Evolutionary conservation across 2,888 invertebrate species (phyloP).

Genomic region (Meiosimyza platycephala): DNA sequence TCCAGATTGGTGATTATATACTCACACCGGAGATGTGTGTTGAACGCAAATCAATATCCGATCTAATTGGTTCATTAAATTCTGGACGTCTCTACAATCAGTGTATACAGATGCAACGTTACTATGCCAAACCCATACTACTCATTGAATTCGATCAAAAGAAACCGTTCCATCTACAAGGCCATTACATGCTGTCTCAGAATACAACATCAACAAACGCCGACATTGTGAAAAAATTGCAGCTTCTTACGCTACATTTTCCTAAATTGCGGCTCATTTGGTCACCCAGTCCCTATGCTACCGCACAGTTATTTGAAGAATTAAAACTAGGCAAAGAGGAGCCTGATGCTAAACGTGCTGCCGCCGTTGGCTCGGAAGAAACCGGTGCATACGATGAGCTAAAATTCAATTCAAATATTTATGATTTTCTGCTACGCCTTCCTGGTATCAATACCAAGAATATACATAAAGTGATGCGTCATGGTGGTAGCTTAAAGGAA

Average conservation of each 20-base stretch:
- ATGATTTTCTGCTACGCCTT: slow-evolving; percentile 86
- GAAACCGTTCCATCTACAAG: slow-evolving; percentile 90
- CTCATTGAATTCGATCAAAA: slow-evolving; percentile 97
- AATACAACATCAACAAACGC: slow-evolving; percentile 75
- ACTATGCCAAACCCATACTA: slow-evolving; percentile 88
- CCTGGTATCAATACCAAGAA: slow-evolving; percentile 93
- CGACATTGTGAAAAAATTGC: slow-evolving; percentile 87
- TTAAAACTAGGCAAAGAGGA: slow-evolving; percentile 89
- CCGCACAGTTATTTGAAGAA: slow-evolving; percentile 95
- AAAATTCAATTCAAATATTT: slow-evolving; percentile 78
- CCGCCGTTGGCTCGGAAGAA: slow-evolving; percentile 78
- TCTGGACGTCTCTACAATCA: slow-evolving; percentile 96
- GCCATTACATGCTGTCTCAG: slow-evolving; percentile 82
- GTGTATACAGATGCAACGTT: slow-evolving; percentile 91
- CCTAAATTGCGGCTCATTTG: slow-evolving; percentile 92
- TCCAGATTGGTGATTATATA: slow-evolving; percentile 95
- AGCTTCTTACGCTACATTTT: slow-evolving; percentile 94
- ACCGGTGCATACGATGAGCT: slow-evolving; percentile 71
- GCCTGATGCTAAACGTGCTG: slow-evolving; percentile 80
- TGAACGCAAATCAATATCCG: slow-evolving; percentile 95
- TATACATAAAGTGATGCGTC: slow-evolving; percentile 79
- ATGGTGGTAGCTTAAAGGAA: slow-evolving; percentile 76
- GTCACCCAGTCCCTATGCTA: slow-evolving; percentile 96
- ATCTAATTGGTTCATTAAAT: slow-evolving; percentile 94
- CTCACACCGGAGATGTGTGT: slow-evolving; percentile 96